Evolutionary conservation across 2,797 vertebrate genomes (phyloP).

Genomic region (Halcyon chelicuti): DNA sequence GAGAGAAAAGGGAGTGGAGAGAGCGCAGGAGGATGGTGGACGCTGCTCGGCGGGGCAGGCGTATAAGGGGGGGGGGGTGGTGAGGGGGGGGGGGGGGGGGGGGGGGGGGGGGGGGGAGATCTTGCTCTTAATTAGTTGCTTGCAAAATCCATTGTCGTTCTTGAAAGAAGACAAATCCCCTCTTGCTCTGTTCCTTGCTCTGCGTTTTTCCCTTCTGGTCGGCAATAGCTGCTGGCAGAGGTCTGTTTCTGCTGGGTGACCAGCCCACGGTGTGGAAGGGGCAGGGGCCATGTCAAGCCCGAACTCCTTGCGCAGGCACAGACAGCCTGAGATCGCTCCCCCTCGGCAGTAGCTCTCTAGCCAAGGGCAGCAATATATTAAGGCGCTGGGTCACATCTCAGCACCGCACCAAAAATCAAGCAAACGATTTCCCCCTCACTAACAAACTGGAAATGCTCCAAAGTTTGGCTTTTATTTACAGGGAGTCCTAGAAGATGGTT

Average conservation of each 20-base stretch:
- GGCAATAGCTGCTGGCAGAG: not conserved
- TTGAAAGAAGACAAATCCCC: conserved; percentile 15
- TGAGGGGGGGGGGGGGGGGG: too few species aligned
- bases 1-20: too few species aligned
- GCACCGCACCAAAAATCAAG: not conserved
- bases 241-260: not conserved
- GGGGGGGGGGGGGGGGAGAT: not conserved
- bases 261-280: not conserved
- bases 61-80: too few species aligned
- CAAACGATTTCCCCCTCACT: not conserved
- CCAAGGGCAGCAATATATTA: not conserved
- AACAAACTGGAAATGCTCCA: not conserved
- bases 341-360: not conserved
- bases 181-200: not conserved
- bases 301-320: not conserved
- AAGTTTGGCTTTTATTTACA: not conserved
- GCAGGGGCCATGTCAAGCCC: not conserved
- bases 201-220: not conserved
- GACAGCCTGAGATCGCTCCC: not conserved
- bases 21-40: too few species aligned
- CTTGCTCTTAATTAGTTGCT: conserved; percentile 19
- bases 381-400: not conserved
- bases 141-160: conserved; percentile 38
- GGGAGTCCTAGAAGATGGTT: not conserved
- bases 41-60: too few species aligned